phyloP scores from a whole-genome alignment of 1,140 invertebrate species.

The Oryzaephilus surinamensis region DNA sequence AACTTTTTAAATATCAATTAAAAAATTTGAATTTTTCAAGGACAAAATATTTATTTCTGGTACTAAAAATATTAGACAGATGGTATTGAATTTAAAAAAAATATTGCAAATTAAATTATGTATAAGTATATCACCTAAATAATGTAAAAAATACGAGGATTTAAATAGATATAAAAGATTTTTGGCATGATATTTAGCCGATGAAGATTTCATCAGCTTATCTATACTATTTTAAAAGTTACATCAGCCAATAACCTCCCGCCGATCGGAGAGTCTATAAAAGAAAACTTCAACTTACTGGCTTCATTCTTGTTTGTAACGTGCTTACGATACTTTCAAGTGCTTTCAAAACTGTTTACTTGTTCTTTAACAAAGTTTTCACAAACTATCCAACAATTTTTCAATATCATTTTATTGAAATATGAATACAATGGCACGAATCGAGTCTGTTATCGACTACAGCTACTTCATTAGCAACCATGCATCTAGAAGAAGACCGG shows the following conservation, averaged over 20 bases:
- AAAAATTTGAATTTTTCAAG: too few species aligned
- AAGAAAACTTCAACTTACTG: constrained; percentile 6
- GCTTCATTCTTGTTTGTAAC: not conserved
- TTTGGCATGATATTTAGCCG: constrained; percentile 12
- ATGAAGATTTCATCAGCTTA: constrained; percentile 14
- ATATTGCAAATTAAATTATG: too few species aligned
- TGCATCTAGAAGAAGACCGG: constrained; percentile 30
- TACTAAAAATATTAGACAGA: too few species aligned
- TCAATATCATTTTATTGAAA: constrained; percentile 3
- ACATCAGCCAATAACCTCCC: constrained; percentile 11
- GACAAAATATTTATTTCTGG: too few species aligned
- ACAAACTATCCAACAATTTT: too few species aligned
- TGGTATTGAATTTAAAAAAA: too few species aligned
- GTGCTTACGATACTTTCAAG: constrained; percentile 6
- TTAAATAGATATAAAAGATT: not conserved
- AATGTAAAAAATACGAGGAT: too few species aligned
- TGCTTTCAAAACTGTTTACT: constrained; percentile 3
- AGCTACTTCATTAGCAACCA: constrained; percentile 29
- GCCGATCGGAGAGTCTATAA: constrained; percentile 7
- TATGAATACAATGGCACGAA: constrained; percentile 10
- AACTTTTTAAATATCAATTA: too few species aligned
- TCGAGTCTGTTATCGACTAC: constrained; percentile 29
- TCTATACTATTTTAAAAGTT: constrained; percentile 10
- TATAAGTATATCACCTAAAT: too few species aligned
- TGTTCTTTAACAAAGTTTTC: constrained; percentile 3